Evolutionary conservation across 2,797 vertebrate genomes (phyloP).

Genomic region (Chromis chromis): DNA sequence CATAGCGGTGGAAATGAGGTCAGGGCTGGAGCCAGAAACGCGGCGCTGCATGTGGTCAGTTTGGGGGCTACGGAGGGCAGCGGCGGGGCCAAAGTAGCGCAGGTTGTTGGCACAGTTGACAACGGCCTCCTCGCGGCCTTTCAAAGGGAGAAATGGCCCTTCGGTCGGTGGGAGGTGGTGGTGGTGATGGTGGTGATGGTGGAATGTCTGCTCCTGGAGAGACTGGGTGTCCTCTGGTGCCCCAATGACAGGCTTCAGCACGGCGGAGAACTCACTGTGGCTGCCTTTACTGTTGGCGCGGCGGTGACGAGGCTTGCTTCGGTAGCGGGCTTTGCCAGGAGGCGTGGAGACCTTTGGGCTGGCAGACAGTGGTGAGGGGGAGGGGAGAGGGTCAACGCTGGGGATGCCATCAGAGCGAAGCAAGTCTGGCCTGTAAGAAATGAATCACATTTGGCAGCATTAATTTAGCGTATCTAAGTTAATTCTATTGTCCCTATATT

Average conservation of each 20-base stretch:
- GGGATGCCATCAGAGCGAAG: constrained; percentile 94
- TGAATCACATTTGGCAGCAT: constrained; percentile 18
- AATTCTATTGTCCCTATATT: background rate
- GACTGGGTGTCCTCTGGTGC: constrained; percentile 82
- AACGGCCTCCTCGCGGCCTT: constrained; percentile 89
- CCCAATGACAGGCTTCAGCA: constrained; percentile 85
- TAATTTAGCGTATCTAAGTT: background rate
- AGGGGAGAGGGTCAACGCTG: constrained; percentile 87
- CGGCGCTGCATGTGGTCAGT: constrained; percentile 91
- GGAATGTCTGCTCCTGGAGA: constrained; percentile 74
- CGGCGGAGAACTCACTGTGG: constrained; percentile 90
- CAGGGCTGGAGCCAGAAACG: constrained; percentile 91
- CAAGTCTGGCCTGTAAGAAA: constrained; percentile 90
- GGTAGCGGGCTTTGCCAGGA: constrained; percentile 92
- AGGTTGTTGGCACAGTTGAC: constrained; percentile 95
- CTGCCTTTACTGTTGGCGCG: constrained; percentile 96
- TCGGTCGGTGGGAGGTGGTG: constrained; percentile 59
- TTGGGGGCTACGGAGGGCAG: constrained; percentile 94
- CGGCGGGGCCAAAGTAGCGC: constrained; percentile 95
- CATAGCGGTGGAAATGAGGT: constrained; percentile 92
- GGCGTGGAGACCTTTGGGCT: constrained; percentile 94
- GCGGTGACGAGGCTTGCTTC: constrained; percentile 95
- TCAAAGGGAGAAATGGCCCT: constrained; percentile 78
- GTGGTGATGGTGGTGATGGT: constrained; percentile 65
- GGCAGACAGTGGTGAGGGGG: constrained; percentile 90